Evolutionary conservation across 2,113 vertebrate genomes (phyloP), one percentile per base, ranked within the genome.

Genomic region (Beaufortia kweichowensis): DNA sequence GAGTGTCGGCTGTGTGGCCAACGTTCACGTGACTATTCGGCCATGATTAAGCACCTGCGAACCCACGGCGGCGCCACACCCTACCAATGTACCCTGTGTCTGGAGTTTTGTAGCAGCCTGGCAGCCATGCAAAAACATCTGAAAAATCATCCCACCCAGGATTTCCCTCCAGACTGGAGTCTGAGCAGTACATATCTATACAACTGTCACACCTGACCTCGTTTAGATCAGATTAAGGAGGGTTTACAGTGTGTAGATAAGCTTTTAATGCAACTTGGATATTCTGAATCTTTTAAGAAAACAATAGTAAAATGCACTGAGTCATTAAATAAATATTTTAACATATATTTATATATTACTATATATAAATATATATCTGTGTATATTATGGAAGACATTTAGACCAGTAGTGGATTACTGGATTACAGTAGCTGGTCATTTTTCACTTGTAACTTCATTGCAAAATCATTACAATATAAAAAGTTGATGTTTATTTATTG

Each of bases 81-180:
- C 1, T 99, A 99, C 89, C 96, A 98, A 90, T 99, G 97, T 90
- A 98, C 97, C 87, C 92, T 99, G 88, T 99, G 97, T 92, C 93
- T 96, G 79, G 96, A 98, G 85, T 99, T 96, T 93, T 98, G 96
- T 92, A 97, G 96, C 61, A 99, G 96, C 88, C 94, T 98, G 84
- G 96, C 96, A 2, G 94, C 97, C 91, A 99, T 98, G 97, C 97
- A 99, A 94, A 99, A 98, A 89, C 97, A 99, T 93, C 98, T 99
- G 93, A 99, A 98, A 86, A 89, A 93, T 85, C 97, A 99, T 92
- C 96, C 96, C 76, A 95, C 94, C 0, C 96, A 98, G 89, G 97
- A 99, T 59, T 96, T 99, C 85, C 97, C 97, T 2, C 92, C 96
- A 0, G 97, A 98, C 92, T 99, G 97, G 97, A 94, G 94, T 91